Base-by-base conservation (phyloP, 2,797 vertebrate species). In the Numenius phaeopus region DNA sequence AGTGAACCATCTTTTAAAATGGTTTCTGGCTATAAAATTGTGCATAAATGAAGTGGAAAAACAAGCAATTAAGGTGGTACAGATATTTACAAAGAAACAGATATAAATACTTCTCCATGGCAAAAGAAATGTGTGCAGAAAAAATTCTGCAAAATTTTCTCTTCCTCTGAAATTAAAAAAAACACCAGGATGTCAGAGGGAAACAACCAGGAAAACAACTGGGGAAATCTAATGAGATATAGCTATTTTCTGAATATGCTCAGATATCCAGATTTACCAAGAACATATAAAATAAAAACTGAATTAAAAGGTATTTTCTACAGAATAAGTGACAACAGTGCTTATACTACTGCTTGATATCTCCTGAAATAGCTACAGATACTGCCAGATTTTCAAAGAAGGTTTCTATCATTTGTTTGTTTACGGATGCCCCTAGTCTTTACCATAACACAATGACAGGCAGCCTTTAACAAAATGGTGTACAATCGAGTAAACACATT, bases 401-500 rank as follows among this genome's bases (percentile, higher is more conserved):
- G 26, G 30, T 59, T 83, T 69, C 66, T 50, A 64, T 30, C 47
- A 40, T 46, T 32, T 57, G 21, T 26, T 64, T 80, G 44, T 50
- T 42, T 72, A 47, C 4, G 3, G 37, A 27, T 62, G 13, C 23
- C 14, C 49, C 30, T 14, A 34, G 30, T 42, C 65, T 58, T 19
- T 37, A n/a, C 39, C 17, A 6, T 26, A n/a, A 37, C 39, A 13
- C 42, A 72, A 5, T 2, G 20, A 52, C 15, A 84, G 29, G 52
- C 24, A 64, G 76, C 61, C 61, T 66, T 76, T 46, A 75, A 57
- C n/a, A 54, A 76, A 79, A 44, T 1, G 5, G 27, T 26, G 39
- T 30, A 67, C 0, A 3, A 77, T 30, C 3, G 0, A 42, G 21
- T 10, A 52, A 47, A 57, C 1, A 1, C 5, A 30, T 39, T 49